A percentile compares a stretch with the other conserved stretches of the same genome.
These are phyloP conservation scores for Brachyrhaphis roseni DNA, from an alignment of 2,797 vertebrate species.

Conservation along the genomic window DNA sequence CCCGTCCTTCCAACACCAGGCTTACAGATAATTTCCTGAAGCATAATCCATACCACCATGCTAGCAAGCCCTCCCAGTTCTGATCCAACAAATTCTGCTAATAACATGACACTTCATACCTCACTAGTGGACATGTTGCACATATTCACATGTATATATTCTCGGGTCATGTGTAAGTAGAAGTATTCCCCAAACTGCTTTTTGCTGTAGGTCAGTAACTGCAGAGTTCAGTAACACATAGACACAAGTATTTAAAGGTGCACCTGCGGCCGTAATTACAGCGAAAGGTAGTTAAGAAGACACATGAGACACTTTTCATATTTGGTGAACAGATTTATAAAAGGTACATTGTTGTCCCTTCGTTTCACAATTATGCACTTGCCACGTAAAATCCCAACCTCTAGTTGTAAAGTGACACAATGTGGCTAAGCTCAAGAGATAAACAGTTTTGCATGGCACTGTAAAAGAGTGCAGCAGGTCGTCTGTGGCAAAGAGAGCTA, in stretches of 20 bases:
- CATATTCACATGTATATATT: too few relatives aligned
- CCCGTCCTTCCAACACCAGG: too few relatives aligned
- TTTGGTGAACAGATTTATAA: background rate
- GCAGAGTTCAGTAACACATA: background rate
- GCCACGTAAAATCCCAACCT: background rate
- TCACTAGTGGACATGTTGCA: too few relatives aligned
- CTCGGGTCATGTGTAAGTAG: background rate
- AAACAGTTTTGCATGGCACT: background rate
- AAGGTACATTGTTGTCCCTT: background rate
- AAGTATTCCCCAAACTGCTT: background rate
- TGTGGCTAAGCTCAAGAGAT: background rate
- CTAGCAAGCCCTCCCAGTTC: too few relatives aligned
- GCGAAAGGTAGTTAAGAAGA: background rate
- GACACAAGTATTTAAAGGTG: background rate
- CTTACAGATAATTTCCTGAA: background rate
- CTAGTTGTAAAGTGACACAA: conserved; percentile 1
- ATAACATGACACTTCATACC: too few relatives aligned
- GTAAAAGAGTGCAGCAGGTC: background rate
- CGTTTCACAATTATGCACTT: background rate
- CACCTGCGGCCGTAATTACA: background rate
- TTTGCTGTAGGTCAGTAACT: background rate
- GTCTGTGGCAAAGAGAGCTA: background rate
- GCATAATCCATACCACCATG: too few relatives aligned
- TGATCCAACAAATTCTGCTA: too few relatives aligned
- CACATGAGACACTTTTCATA: background rate